These are phyloP conservation scores for Calonectris borealis DNA, from an alignment of 2,113 vertebrate species.

Conservation along the genomic window DNA sequence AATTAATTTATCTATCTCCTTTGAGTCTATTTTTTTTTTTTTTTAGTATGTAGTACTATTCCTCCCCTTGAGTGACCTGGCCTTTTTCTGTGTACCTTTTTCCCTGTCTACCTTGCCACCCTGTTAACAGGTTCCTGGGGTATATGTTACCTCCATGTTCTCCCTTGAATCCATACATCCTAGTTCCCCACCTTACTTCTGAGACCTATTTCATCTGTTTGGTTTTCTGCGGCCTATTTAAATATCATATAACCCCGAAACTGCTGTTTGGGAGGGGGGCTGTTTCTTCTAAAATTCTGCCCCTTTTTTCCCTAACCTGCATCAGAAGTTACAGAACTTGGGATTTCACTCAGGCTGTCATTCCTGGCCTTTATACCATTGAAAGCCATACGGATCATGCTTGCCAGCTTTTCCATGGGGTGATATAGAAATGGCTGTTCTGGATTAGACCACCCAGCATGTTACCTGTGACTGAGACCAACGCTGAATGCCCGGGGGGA, in stretches of 20 bases:
- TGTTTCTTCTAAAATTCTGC: not conserved
- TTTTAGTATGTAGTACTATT: not conserved
- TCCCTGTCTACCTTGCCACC: not conserved
- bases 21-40: not conserved
- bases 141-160: not conserved
- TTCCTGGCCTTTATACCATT: not conserved
- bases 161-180: not conserved
- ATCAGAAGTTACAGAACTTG: not conserved
- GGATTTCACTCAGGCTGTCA: not conserved
- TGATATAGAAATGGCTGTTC: not conserved
- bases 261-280: not conserved
- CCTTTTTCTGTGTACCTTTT: not conserved
- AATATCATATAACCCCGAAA: not conserved
- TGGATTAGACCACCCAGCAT: accelerated
- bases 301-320: not conserved
- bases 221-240: not conserved
- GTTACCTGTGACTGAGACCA: not conserved
- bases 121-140: not conserved
- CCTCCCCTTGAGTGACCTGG: not conserved
- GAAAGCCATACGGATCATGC: not conserved
- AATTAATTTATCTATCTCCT: not conserved
- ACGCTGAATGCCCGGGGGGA: not conserved
- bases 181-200: not conserved
- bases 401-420: not conserved
- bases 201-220: not conserved